Percentiles rank a stretch among this genome's conserved stretches.
Evolutionary conservation across 2,113 vertebrate species (phyloP).

Genomic region (Scopus umbretta): DNA sequence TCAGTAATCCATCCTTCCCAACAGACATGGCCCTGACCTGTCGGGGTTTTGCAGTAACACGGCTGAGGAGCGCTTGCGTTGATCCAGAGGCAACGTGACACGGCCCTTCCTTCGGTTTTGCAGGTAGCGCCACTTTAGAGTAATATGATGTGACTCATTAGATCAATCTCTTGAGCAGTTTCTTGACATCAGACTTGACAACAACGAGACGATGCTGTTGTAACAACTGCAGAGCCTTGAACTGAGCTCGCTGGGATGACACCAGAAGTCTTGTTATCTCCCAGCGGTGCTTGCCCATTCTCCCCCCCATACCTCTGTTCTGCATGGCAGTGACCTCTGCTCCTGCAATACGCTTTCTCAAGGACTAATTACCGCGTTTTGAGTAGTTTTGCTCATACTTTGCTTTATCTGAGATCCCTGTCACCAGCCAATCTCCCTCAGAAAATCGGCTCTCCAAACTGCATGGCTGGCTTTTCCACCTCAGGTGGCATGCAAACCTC

Average conservation of each 20-base stretch:
- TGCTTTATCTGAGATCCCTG: fast-evolving
- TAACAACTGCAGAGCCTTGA: background rate
- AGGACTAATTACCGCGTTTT: fast-evolving
- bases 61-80: background rate
- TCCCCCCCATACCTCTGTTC: background rate
- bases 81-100: no score
- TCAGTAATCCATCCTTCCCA: background rate
- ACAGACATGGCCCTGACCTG: fast-evolving
- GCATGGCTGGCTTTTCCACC: background rate
- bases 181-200: background rate
- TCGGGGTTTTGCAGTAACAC: fast-evolving
- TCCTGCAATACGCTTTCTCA: background rate
- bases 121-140: background rate
- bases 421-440: background rate
- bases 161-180: background rate
- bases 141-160: fast-evolving
- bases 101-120: fast-evolving
- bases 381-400: background rate
- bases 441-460: background rate
- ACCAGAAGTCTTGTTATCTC: no score
- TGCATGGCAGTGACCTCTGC: background rate
- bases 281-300: fast-evolving
- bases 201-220: background rate
- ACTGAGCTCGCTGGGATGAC: background rate
- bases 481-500: background rate